Percentiles rank a stretch among this genome's conserved stretches.
Conservation (phyloP, 2,113 vertebrate genomes). For the Cichladusa arquata region DNA sequence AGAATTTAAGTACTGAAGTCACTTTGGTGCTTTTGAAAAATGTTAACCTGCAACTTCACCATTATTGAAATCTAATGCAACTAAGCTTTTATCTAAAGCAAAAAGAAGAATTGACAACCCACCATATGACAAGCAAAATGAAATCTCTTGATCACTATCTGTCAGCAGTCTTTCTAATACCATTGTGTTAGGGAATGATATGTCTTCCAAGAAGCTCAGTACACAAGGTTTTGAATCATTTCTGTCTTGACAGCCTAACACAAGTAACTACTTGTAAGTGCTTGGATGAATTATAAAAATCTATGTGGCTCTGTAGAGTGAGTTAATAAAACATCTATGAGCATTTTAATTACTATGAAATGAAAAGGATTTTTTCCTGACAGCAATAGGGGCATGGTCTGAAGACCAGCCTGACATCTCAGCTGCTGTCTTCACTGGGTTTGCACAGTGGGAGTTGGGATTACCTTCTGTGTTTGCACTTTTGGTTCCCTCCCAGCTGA, state of each 20-base stretch:
- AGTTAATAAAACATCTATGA: conserved; percentile 55
- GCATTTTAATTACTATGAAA: conserved; percentile 47
- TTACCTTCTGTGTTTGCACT: background rate
- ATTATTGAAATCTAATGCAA: conserved; percentile 66
- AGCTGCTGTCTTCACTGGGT: background rate
- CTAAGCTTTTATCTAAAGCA: conserved; percentile 61
- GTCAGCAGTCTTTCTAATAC: conserved; percentile 63
- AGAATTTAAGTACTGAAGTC: conserved; percentile 47
- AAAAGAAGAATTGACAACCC: conserved; percentile 66
- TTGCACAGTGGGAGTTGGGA: background rate
- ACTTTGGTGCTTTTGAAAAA: conserved; percentile 50
- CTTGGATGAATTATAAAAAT: conserved; percentile 58
- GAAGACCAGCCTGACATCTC: background rate
- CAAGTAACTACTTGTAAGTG: conserved; percentile 62
- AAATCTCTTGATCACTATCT: conserved; percentile 69
- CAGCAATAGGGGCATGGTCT: background rate
- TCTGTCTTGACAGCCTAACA: conserved; percentile 60
- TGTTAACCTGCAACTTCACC: conserved; percentile 55
- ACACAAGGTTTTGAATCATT: conserved; percentile 59
- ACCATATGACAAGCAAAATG: conserved; percentile 68
- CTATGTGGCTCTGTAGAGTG: background rate
- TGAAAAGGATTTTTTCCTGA: background rate
- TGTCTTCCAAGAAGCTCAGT: conserved; percentile 60
- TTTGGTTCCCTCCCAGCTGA: background rate
- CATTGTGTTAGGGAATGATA: conserved; percentile 67